These are phyloP conservation scores for Augiades crinisus DNA, from an alignment of 2,888 invertebrate species.

Conservation along the genomic window DNA sequence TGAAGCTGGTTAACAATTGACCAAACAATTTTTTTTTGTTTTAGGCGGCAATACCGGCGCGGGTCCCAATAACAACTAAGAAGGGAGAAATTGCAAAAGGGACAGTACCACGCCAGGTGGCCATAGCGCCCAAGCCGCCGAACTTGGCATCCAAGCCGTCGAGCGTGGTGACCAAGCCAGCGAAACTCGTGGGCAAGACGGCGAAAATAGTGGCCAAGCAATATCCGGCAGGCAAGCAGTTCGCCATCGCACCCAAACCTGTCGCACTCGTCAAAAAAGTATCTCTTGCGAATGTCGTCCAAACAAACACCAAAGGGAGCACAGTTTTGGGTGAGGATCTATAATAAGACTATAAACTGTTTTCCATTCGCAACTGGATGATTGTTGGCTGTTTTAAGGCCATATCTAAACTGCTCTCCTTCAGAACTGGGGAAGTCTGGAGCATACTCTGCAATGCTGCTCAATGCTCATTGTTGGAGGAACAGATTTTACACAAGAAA, in stretches of 20 bases:
- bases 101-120: conserved; percentile 59
- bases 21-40: neutral
- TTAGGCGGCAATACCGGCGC: conserved; percentile 5
- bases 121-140: conserved; percentile 76
- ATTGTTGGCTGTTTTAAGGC: too few relatives aligned
- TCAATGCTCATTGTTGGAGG: too few relatives aligned
- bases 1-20: too few relatives aligned
- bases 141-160: conserved; percentile 46
- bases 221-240: conserved; percentile 41
- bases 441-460: too few relatives aligned
- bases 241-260: conserved; percentile 61
- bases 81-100: conserved; percentile 35
- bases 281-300: conserved; percentile 44
- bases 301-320: conserved; percentile 46
- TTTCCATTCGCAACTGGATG: too few relatives aligned
- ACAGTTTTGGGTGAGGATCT: conserved; percentile 51
- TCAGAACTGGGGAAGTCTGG: too few relatives aligned
- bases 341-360: neutral
- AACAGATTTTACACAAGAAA: too few relatives aligned
- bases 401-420: too few relatives aligned
- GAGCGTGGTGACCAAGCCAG: too few relatives aligned
- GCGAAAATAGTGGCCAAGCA: conserved; percentile 46
- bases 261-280: conserved; percentile 55
- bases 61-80: neutral
- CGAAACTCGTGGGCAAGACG: too few relatives aligned